A percentile compares a stretch with the other conserved stretches of the same genome.
Conservation (phyloP, 2,888 invertebrate genomes). For the Aporophyla lueneburgensis region DNA sequence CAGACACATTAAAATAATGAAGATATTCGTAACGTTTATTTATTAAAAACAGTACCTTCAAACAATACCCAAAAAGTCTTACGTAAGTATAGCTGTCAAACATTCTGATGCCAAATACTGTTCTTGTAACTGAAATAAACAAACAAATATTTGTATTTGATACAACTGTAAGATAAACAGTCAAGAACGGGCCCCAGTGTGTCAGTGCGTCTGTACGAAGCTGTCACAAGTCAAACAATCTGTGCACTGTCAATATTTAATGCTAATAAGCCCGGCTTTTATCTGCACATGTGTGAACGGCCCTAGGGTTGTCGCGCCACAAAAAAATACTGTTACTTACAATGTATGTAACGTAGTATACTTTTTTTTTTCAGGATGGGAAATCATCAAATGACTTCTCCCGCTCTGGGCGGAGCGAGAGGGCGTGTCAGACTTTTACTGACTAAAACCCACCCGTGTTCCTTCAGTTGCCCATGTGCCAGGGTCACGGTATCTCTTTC, state of each 20-base stretch:
- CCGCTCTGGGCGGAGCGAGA: no score
- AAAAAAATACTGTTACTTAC: not conserved
- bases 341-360: no score
- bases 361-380: no score
- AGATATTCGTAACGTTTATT: no score
- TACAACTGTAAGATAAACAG: conserved; percentile 1
- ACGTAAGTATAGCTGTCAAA: not conserved
- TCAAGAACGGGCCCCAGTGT: conserved; percentile 10
- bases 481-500: no score
- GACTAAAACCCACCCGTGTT: no score
- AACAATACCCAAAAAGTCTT: not conserved
- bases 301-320: conserved; percentile 50
- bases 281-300: conserved; percentile 52
- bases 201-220: conserved; percentile 6
- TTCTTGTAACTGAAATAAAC: conserved; percentile 1
- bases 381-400: no score
- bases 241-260: conserved; percentile 62
- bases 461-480: no score
- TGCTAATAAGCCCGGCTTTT: conserved; percentile 61
- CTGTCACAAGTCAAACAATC: conserved; percentile 52
- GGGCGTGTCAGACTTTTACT: no score
- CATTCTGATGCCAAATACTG: not conserved
- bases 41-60: not conserved
- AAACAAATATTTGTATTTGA: conserved; percentile 1
- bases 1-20: no score